Evolutionary conservation across 2,888 invertebrate species (phyloP).

Genomic region (Phyto melanocephala): DNA sequence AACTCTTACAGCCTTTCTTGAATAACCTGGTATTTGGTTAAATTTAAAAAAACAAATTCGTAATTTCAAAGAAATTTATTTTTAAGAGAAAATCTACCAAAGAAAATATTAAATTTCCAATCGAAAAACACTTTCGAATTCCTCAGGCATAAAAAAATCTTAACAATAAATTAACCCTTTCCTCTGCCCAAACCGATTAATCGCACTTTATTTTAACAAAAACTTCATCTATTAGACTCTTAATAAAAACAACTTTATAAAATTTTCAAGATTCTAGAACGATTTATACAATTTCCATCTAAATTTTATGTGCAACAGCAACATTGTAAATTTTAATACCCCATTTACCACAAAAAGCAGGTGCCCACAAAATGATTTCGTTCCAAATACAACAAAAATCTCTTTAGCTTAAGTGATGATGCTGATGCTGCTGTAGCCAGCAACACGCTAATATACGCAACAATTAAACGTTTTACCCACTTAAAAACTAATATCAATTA

Average conservation of each 20-base stretch:
- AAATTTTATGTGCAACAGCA: conserved; percentile 27
- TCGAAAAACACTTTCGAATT: no score
- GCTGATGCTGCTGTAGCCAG: not conserved
- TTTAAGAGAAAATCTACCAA: no score
- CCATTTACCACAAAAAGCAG: conserved; percentile 53
- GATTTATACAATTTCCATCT: not conserved
- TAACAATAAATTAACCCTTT: no score
- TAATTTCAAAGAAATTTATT: no score
- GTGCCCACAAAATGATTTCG: conserved; percentile 53
- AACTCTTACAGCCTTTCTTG: no score
- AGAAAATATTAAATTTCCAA: no score
- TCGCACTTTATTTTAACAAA: no score
- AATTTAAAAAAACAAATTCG: no score
- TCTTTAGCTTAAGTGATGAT: not conserved
- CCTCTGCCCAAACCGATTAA: no score
- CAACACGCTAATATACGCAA: conserved; percentile 22
- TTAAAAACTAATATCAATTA: conserved; percentile 65
- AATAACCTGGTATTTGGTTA: no score
- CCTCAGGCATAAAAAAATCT: no score
- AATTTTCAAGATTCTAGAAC: not conserved
- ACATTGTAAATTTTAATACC: conserved; percentile 45
- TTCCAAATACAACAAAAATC: conserved; percentile 38
- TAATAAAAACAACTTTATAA: not conserved
- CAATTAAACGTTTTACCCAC: conserved; percentile 64
- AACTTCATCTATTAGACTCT: not conserved